A percentile compares a stretch with the other conserved stretches of the same genome.
Conservation (phyloP, 2,797 vertebrate species). For the Ceryle rudis region DNA sequence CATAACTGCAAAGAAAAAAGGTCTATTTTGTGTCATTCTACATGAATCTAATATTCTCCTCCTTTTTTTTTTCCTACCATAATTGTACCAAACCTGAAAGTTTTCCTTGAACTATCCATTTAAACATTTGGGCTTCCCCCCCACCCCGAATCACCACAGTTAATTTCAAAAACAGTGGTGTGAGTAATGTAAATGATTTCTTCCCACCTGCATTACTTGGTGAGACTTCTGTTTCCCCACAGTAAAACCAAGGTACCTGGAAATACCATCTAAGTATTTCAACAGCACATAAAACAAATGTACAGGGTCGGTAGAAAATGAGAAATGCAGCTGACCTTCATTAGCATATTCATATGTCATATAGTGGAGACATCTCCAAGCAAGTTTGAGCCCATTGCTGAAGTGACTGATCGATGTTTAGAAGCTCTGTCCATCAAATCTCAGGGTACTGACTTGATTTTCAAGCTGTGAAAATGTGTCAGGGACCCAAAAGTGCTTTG, state of each 20-base stretch:
- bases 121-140: background rate
- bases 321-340: background rate
- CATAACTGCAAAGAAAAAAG: background rate
- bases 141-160: background rate
- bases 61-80: background rate
- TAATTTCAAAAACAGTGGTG: slow-evolving; percentile 50
- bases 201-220: slow-evolving; percentile 1
- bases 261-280: slow-evolving; percentile 22
- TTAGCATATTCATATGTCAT: background rate
- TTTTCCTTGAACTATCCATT: slow-evolving; percentile 2
- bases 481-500: background rate
- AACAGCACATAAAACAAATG: background rate
- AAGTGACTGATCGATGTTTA: background rate
- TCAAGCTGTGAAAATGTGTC: background rate
- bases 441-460: background rate
- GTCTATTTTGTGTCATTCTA: background rate
- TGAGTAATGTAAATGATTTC: background rate
- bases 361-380: background rate
- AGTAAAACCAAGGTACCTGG: background rate
- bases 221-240: slow-evolving; percentile 19
- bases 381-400: background rate
- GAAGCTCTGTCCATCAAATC: background rate
- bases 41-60: background rate
- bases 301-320: background rate
- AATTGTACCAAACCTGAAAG: background rate